phyloP scores from a whole-genome alignment of 2,113 vertebrate species.

The Micromys minutus region DNA sequence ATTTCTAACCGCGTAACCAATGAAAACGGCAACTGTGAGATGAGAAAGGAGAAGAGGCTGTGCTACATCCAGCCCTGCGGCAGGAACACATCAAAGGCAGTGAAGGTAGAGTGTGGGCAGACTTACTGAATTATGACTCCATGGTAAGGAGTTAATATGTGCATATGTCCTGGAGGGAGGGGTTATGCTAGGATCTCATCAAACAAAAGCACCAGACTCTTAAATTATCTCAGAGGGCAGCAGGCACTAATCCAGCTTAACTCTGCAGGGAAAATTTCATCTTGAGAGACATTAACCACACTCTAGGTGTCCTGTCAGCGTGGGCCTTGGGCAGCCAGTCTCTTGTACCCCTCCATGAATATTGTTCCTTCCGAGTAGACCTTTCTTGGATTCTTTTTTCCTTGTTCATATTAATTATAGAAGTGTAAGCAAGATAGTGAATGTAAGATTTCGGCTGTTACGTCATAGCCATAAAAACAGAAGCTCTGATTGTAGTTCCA shows the following conservation, averaged over 20 bases:
- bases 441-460: slow-evolving; percentile 8
- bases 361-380: not conserved
- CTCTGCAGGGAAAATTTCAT: not conserved
- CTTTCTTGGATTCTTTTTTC: slow-evolving; percentile 5
- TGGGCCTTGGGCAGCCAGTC: not conserved
- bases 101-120: slow-evolving; percentile 89
- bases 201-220: not conserved
- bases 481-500: not conserved
- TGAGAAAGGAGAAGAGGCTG: slow-evolving; percentile 93
- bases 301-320: not conserved
- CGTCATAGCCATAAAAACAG: not conserved
- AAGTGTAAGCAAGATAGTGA: slow-evolving; percentile 4
- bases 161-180: not conserved
- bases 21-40: slow-evolving; percentile 93
- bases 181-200: not conserved
- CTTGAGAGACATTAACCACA: not conserved
- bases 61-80: slow-evolving; percentile 94
- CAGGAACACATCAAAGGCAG: slow-evolving; percentile 81
- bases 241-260: not conserved
- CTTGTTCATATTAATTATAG: not conserved
- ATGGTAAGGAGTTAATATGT: not conserved
- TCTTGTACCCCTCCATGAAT: not conserved
- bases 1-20: slow-evolving; percentile 95
- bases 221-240: slow-evolving; percentile 5
- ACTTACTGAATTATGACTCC: not conserved